A percentile compares a stretch with the other conserved stretches of the same genome.
phyloP scores from a whole-genome alignment of 92 coral and sea anemone species.

The Plumapathes pennacea region DNA sequence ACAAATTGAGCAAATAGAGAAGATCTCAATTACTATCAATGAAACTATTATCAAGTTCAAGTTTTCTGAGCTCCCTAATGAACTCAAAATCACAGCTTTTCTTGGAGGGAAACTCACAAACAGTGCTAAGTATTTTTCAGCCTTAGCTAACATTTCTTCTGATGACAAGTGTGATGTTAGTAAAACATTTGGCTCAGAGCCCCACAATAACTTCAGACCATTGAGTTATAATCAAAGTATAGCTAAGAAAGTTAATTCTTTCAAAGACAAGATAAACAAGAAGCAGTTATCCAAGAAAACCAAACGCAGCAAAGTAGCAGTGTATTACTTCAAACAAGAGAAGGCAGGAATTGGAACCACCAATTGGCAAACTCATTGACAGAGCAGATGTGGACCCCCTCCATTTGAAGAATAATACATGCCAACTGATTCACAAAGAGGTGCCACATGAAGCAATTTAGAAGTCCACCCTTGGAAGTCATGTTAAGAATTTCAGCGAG shows the following conservation, averaged over 20 bases:
- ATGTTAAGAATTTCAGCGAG: conserved; percentile 4
- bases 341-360: conserved; percentile 7
- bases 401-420: conserved; percentile 5
- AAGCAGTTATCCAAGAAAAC: neutral
- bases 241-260: neutral
- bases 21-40: too few relatives aligned
- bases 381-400: conserved; percentile 20
- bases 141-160: neutral
- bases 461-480: conserved; percentile 12
- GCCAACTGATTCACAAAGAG: neutral
- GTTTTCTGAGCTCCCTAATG: neutral
- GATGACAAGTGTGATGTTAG: too few relatives aligned
- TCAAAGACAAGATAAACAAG: neutral
- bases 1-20: too few relatives aligned
- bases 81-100: neutral
- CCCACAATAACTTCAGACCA: neutral
- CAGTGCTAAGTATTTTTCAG: neutral
- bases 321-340: neutral
- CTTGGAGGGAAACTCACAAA: neutral
- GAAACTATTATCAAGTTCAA: neutral
- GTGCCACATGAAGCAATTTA: neutral
- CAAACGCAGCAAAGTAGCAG: conserved; percentile 7
- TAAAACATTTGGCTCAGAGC: neutral
- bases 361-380: conserved; percentile 11
- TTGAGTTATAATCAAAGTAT: neutral